phyloP scores from a whole-genome alignment of 1,140 invertebrate species.

The Plutomurus gul region DNA sequence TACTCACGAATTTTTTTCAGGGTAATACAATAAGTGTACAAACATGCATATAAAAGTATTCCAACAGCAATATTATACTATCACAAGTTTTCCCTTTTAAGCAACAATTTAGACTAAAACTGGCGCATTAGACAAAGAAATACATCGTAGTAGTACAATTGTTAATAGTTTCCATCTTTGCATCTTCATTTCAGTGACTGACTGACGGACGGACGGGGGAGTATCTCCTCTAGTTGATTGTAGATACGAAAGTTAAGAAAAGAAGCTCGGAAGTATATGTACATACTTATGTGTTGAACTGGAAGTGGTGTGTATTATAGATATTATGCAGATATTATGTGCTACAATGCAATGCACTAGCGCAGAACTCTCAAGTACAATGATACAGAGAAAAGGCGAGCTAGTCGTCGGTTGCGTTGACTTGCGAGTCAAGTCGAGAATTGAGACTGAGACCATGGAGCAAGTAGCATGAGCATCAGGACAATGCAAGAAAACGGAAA shows the following conservation, averaged over 20 bases:
- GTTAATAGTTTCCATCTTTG: slow-evolving; percentile 22
- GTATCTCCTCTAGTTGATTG: background rate
- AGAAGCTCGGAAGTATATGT: background rate
- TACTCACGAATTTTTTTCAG: no score
- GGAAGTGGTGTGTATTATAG: no score
- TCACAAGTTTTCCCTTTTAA: no score
- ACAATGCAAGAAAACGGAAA: slow-evolving; percentile 16
- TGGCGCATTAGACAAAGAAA: no score
- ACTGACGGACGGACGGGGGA: background rate
- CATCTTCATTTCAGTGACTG: slow-evolving; percentile 25
- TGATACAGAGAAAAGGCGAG: no score
- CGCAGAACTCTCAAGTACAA: background rate
- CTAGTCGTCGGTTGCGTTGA: no score
- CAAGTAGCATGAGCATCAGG: background rate
- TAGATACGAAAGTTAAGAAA: slow-evolving; percentile 20
- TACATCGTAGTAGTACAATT: no score
- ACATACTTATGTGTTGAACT: no score
- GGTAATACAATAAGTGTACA: background rate
- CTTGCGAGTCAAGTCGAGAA: background rate
- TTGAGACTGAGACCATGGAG: background rate
- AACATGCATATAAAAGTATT: background rate
- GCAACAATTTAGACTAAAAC: no score
- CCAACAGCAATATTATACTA: no score
- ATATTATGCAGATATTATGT: background rate
- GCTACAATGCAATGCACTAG: background rate